Evolutionary conservation across 2,113 vertebrate genomes (phyloP).

Genomic region (Mugil cephalus): DNA sequence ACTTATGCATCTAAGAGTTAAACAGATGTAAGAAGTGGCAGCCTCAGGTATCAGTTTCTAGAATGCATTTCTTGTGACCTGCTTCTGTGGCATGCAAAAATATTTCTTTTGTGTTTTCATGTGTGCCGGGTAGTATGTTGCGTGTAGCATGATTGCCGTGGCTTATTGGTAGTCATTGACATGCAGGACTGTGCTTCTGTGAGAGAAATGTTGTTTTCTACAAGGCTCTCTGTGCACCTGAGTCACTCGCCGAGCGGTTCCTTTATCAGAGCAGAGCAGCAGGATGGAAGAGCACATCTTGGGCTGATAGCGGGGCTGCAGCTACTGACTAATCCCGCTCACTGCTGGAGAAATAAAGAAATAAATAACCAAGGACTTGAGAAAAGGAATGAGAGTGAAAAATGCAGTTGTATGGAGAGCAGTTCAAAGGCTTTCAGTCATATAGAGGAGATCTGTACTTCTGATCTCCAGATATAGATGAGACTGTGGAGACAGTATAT

Average conservation of each 20-base stretch:
- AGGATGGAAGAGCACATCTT: conserved; percentile 80
- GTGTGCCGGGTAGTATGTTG: conserved; percentile 20
- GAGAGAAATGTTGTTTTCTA: conserved; percentile 78
- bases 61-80: neutral
- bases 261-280: conserved; percentile 82
- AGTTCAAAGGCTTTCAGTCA: conserved; percentile 70
- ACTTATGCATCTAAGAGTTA: no score
- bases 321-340: conserved; percentile 77
- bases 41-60: neutral
- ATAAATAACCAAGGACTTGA: conserved; percentile 70
- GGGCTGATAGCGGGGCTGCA: conserved; percentile 73
- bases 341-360: conserved; percentile 73
- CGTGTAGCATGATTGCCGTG: conserved; percentile 37
- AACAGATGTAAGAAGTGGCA: neutral
- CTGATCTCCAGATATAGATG: conserved; percentile 68
- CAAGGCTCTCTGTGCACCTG: conserved; percentile 71
- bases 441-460: conserved; percentile 58
- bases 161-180: conserved; percentile 69
- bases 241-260: conserved; percentile 73
- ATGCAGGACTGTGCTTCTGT: conserved; percentile 67
- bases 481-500: conserved; percentile 50
- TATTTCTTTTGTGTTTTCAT: neutral
- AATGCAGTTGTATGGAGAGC: conserved; percentile 69
- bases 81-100: conserved; percentile 5
- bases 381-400: conserved; percentile 53